Conservation (phyloP, 2,888 invertebrate genomes). For the Dynastes tityus region DNA sequence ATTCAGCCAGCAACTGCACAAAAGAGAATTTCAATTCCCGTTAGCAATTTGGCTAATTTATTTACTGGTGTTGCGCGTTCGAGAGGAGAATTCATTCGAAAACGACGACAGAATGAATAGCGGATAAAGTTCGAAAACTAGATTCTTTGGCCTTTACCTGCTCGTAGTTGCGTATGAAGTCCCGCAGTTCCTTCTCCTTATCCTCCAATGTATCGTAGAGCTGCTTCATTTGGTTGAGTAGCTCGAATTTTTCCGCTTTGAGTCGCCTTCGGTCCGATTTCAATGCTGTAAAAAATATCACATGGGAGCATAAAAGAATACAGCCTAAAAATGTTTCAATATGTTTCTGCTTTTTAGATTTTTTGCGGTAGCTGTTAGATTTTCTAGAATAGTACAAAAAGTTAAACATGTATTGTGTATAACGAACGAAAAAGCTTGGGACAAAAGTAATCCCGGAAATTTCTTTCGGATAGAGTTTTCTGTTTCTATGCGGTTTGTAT, state of each 20-base stretch:
- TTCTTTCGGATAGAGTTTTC: too few species aligned
- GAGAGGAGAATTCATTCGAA: not conserved
- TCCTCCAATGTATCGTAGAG: slow-evolving; percentile 94
- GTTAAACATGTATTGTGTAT: too few species aligned
- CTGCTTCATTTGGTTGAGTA: slow-evolving; percentile 95
- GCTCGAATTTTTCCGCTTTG: slow-evolving; percentile 94
- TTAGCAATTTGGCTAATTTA: slow-evolving; percentile 35
- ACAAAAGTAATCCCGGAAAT: too few species aligned
- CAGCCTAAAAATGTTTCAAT: not conserved
- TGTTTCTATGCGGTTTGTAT: too few species aligned
- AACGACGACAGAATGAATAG: not conserved
- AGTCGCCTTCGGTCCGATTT: slow-evolving; percentile 92
- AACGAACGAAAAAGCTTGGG: too few species aligned
- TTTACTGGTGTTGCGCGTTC: slow-evolving; percentile 23
- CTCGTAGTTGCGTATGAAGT: slow-evolving; percentile 95
- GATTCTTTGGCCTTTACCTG: slow-evolving; percentile 74
- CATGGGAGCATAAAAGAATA: not conserved
- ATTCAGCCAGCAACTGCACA: not conserved
- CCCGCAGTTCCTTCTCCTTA: slow-evolving; percentile 93
- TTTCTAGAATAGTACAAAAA: too few species aligned
- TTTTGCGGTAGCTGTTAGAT: not conserved
- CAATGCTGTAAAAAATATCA: slow-evolving; percentile 73
- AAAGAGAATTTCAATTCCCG: slow-evolving; percentile 26
- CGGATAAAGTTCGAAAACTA: not conserved
- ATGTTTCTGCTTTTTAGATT: not conserved